Evolutionary conservation across 92 coral and sea anemone genomes (phyloP).

Genomic region (Palythoa heliodiscus): DNA sequence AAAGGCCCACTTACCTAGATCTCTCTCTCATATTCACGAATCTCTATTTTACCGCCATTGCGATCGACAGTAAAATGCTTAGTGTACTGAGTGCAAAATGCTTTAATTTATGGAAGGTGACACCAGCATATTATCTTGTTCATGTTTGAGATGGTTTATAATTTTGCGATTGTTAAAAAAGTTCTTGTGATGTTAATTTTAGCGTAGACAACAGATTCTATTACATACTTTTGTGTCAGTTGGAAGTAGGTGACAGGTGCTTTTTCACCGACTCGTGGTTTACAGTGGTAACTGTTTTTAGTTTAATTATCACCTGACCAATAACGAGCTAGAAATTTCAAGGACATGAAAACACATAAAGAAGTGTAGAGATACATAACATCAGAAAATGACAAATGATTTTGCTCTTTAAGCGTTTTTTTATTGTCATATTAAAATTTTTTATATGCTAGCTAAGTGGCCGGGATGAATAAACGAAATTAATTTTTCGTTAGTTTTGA

Average conservation of each 20-base stretch:
- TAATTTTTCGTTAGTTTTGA: no score
- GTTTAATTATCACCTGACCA: constrained; percentile 4
- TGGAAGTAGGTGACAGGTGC: constrained; percentile 19
- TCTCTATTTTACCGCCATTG: constrained; percentile 21
- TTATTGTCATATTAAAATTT: not conserved
- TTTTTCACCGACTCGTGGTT: not conserved
- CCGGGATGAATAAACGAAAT: no score
- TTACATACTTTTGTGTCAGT: constrained; percentile 18
- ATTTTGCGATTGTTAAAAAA: not conserved
- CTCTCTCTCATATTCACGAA: constrained; percentile 28
- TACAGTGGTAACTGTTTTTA: constrained; percentile 17
- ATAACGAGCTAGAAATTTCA: not conserved
- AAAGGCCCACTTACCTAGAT: constrained; percentile 35
- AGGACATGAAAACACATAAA: not conserved
- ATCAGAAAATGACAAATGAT: not conserved
- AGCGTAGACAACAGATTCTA: constrained; percentile 15
- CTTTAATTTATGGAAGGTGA: not conserved
- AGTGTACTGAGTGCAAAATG: not conserved
- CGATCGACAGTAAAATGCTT: constrained; percentile 6
- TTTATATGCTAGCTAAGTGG: not conserved
- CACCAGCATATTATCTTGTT: not conserved
- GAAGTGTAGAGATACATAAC: not conserved
- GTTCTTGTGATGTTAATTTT: constrained; percentile 28
- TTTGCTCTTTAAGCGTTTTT: not conserved
- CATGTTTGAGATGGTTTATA: not conserved